A percentile compares a stretch with the other conserved stretches of the same genome.
These are phyloP conservation scores for Pentalonia nigronervosa DNA, from an alignment of 1,140 invertebrate species.

Conservation along the genomic window DNA sequence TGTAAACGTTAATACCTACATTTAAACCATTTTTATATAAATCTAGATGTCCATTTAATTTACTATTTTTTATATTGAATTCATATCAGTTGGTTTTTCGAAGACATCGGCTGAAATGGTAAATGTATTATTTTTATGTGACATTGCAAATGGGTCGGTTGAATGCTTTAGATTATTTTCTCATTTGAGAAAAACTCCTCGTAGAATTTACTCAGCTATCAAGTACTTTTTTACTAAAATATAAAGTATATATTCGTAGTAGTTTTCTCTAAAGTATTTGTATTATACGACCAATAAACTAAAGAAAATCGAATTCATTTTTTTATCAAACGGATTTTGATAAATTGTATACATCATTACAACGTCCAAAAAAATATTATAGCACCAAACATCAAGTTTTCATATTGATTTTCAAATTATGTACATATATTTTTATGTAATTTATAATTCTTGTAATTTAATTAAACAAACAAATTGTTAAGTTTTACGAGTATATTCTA, in stretches of 20 bases:
- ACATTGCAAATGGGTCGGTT: neutral
- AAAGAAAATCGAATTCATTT: neutral
- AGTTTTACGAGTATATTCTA: neutral
- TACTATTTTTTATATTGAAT: neutral
- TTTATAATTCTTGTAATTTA: neutral
- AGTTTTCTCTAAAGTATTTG: neutral
- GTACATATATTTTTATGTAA: neutral
- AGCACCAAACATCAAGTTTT: neutral
- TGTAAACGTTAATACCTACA: neutral
- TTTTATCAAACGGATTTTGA: neutral
- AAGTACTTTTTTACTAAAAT: neutral
- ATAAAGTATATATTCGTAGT: neutral
- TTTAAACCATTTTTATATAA: neutral
- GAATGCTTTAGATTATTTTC: neutral
- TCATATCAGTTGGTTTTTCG: neutral
- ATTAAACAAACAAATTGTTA: neutral
- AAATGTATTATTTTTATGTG: neutral
- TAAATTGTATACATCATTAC: neutral
- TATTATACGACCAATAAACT: constrained; percentile 7
- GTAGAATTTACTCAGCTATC: neutral
- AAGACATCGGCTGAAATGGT: too few species aligned
- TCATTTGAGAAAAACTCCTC: neutral
- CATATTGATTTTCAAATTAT: neutral
- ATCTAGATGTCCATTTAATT: neutral
- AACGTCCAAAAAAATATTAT: neutral